Conservation (phyloP, 1,140 invertebrate genomes). For the Drosophila kanapiae region DNA sequence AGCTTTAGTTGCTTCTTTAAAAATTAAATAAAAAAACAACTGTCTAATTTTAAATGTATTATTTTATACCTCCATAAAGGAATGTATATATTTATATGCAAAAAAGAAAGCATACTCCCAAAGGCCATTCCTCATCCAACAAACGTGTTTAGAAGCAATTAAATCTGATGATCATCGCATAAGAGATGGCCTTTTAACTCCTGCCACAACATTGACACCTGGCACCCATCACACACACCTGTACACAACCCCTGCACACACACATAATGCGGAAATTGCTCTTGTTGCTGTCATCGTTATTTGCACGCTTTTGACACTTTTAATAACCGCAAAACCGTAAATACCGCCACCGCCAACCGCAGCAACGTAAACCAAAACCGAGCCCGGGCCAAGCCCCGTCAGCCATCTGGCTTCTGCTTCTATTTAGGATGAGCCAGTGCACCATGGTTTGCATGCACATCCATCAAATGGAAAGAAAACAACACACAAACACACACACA, state of each 20-base stretch:
- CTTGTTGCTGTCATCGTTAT: conserved; percentile 62
- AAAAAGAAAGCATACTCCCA: neutral
- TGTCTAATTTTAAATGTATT: neutral
- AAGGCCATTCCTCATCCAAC: neutral
- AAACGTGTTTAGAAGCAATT: conserved; percentile 21
- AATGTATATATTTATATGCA: neutral
- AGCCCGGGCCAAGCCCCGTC: conserved; percentile 25
- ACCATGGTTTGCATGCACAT: conserved; percentile 75
- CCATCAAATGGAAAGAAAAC: conserved; percentile 76
- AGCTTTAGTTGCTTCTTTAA: neutral
- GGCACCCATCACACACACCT: conserved; percentile 32
- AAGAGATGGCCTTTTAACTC: neutral
- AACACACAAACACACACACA: conserved; percentile 23
- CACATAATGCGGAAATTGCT: conserved; percentile 38
- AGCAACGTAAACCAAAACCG: conserved; percentile 52
- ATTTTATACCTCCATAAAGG: neutral
- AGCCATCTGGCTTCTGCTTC: conserved; percentile 20
- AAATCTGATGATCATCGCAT: conserved; percentile 8
- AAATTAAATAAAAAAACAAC: no score
- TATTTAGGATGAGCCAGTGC: conserved; percentile 15
- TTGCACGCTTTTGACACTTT: conserved; percentile 76
- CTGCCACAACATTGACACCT: conserved; percentile 36
- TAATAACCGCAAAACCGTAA: conserved; percentile 77
- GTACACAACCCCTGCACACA: neutral
- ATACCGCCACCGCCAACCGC: conserved; percentile 63